A percentile compares a stretch with the other conserved stretches of the same genome.
Conservation (phyloP, 2,888 invertebrate genomes). For the Tipula unca region DNA sequence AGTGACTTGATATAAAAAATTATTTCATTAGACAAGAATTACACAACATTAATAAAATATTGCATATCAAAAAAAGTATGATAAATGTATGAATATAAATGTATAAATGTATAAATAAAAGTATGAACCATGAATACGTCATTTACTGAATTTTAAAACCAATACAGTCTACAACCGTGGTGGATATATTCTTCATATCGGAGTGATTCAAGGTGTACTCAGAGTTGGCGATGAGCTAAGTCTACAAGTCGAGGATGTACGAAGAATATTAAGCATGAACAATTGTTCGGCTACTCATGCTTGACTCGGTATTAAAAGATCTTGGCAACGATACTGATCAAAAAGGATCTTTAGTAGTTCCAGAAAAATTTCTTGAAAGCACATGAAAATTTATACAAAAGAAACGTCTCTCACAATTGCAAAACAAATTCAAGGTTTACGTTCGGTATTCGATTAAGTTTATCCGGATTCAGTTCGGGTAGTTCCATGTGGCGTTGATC, state of each 20-base stretch:
- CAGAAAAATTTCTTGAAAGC: slow-evolving; percentile 78
- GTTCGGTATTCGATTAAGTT: slow-evolving; percentile 98
- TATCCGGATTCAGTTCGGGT: slow-evolving; percentile 95
- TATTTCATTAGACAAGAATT: not conserved
- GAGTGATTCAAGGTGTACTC: slow-evolving; percentile 76
- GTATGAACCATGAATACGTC: slow-evolving; percentile 24
- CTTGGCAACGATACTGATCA: slow-evolving; percentile 89
- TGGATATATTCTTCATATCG: slow-evolving; percentile 91
- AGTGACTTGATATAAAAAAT: not conserved
- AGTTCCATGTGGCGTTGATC: slow-evolving; percentile 87
- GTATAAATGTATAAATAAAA: not conserved
- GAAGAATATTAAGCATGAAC: slow-evolving; percentile 91
- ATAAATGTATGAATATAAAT: not conserved
- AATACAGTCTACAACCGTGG: slow-evolving; percentile 91
- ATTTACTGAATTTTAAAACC: slow-evolving; percentile 76
- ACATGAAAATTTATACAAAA: slow-evolving; percentile 78
- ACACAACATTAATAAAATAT: not conserved
- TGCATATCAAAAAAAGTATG: not conserved
- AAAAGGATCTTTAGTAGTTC: slow-evolving; percentile 93
- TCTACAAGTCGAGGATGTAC: slow-evolving; percentile 72
- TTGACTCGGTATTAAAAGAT: slow-evolving; percentile 80
- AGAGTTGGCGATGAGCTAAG: slow-evolving; percentile 77
- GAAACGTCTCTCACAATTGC: slow-evolving; percentile 76
- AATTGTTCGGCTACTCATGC: slow-evolving; percentile 98
- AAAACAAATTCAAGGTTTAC: slow-evolving; percentile 81